A percentile compares a stretch with the other conserved stretches of the same genome.
phyloP scores from a whole-genome alignment of 2,888 invertebrate species.

The Dorcus hopei region DNA sequence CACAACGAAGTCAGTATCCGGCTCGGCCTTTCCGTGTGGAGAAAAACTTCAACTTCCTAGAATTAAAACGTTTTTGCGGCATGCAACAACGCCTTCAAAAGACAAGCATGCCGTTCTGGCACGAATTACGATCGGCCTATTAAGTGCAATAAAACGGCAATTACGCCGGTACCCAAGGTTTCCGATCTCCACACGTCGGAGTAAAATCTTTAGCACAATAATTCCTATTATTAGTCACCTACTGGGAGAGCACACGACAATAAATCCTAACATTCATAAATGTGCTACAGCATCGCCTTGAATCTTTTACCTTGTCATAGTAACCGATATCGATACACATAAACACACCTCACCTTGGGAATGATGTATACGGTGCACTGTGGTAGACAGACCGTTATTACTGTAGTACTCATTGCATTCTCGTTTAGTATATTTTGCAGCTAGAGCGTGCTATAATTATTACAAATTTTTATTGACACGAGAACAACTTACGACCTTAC shows the following conservation, averaged over 20 bases:
- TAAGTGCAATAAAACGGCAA: no score
- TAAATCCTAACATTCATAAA: background rate
- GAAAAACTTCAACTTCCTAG: no score
- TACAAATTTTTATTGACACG: no score
- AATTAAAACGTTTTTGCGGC: no score
- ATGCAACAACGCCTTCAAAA: no score
- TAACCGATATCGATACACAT: conserved; percentile 11
- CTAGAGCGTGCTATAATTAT: no score
- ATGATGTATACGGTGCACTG: conserved; percentile 1
- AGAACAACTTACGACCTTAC: no score
- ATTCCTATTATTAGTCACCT: background rate
- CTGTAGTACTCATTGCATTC: background rate
- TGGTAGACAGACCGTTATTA: conserved; percentile 2
- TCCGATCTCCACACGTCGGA: background rate
- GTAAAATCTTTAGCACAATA: background rate
- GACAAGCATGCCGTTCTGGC: no score
- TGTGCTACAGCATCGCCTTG: conserved; percentile 7
- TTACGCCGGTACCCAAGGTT: no score
- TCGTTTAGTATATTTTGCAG: background rate
- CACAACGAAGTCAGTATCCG: no score
- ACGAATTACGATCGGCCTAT: no score
- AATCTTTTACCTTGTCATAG: conserved; percentile 16
- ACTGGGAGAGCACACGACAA: background rate
- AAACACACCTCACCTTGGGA: conserved; percentile 4
- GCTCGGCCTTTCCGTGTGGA: no score